phyloP scores from a whole-genome alignment of 2,113 vertebrate species.

The western clawed frog (Xenopus tropicalis) region DNA sequence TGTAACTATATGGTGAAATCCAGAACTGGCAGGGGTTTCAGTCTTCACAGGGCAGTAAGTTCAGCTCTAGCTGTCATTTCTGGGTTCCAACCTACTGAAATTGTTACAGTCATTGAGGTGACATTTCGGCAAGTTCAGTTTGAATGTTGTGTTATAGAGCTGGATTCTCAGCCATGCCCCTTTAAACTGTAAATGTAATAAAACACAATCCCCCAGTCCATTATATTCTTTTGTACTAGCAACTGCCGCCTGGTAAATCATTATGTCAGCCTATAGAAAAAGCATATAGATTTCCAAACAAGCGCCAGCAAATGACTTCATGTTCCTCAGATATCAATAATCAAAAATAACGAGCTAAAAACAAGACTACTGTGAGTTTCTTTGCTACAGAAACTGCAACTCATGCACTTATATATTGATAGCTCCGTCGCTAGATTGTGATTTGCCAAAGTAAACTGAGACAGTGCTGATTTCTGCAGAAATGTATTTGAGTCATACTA shows the following conservation, averaged over 20 bases:
- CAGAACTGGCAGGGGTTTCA: too few species aligned
- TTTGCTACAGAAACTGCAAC: conserved; percentile 3
- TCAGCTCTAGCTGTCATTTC: too few species aligned
- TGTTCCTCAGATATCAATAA: conserved; percentile 39
- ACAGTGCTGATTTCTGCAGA: conserved; percentile 8
- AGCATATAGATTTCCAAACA: conserved; percentile 38
- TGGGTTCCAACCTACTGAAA: too few species aligned
- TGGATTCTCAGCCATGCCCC: too few species aligned
- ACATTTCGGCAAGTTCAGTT: too few species aligned
- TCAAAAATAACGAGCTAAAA: conserved; percentile 32
- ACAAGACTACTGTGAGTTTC: conserved; percentile 30
- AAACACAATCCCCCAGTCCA: not conserved
- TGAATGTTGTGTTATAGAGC: too few species aligned
- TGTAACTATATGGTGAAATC: too few species aligned
- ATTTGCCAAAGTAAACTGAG: conserved; percentile 21
- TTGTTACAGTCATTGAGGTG: too few species aligned
- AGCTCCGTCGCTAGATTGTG: not conserved
- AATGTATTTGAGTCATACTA: conserved; percentile 13
- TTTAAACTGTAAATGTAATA: too few species aligned
- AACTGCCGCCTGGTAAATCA: conserved; percentile 16
- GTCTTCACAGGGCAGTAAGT: too few species aligned
- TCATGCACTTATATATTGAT: conserved; percentile 7
- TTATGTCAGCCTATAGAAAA: conserved; percentile 16
- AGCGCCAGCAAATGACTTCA: conserved; percentile 35
- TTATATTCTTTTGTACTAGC: not conserved